Percentiles rank a stretch among this genome's conserved stretches.
phyloP scores from a whole-genome alignment of 2,797 vertebrate species.

The Falco peregrinus region DNA sequence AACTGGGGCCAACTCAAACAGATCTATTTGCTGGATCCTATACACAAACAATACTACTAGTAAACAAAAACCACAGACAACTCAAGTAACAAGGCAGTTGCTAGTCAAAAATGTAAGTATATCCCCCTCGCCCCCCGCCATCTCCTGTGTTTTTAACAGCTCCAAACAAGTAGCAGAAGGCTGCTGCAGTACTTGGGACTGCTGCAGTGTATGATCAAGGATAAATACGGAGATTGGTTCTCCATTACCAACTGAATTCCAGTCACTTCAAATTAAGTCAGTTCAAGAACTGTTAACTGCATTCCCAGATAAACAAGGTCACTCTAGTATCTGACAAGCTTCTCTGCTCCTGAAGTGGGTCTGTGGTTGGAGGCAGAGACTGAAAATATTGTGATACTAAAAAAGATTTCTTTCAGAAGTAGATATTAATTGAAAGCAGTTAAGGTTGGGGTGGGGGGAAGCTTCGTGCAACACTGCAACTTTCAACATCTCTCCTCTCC shows the following conservation, averaged over 20 bases:
- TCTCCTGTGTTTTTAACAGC: slow-evolving; percentile 25
- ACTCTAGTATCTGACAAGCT: background rate
- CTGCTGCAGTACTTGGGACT: background rate
- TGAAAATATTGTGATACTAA: background rate
- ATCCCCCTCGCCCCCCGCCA: background rate
- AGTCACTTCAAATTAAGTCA: background rate
- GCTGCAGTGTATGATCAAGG: background rate
- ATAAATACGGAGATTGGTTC: background rate
- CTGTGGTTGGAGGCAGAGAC: background rate
- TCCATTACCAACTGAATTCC: background rate
- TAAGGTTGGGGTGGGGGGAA: background rate
- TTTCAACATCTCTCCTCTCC: background rate
- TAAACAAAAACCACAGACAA: background rate
- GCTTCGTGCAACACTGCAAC: background rate
- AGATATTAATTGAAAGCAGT: background rate
- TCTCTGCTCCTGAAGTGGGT: background rate
- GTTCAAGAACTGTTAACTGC: background rate
- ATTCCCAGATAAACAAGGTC: background rate
- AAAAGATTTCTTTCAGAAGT: background rate
- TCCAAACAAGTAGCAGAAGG: background rate
- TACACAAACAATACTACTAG: background rate
- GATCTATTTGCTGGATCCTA: background rate
- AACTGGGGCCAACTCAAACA: background rate
- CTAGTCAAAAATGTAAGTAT: background rate
- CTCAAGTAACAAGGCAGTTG: background rate